Base-by-base conservation (phyloP, 2,888 invertebrate species). In the Pyrrhia umbra region DNA sequence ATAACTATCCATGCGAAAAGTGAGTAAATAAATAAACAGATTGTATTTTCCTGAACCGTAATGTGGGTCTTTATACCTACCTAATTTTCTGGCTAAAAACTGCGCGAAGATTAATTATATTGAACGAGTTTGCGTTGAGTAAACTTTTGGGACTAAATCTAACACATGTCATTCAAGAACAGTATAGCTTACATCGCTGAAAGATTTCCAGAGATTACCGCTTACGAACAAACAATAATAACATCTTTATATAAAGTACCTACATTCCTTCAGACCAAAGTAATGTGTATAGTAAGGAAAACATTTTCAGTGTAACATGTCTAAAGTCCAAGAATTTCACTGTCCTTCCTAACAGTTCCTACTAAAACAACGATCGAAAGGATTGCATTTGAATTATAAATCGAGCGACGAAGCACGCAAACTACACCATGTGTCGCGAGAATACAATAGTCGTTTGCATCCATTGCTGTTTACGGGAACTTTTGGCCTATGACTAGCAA, bases 371-470 rank as follows among this genome's bases (percentile, higher is more conserved):
- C 64, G 63, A 77, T 73, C 64, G 65, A 81, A 78, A 56, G 40
- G 63, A 55, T 52, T 64, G 59, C 61, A 75, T 75, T 59, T 68
- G 59, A 50, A 68, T 83, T 76, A 83, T 78, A 68, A 66, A 78
- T 77, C 60, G 37, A 21, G 52, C 40, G 15, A 55, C 63, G 62
- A 40, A 46, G 23, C 71, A 70, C 63, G 71, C 62, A 25, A 70
- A 25, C 62, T 42, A 39, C 39, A 25, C 37, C 16, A 20, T 15
- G 39, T 49, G 43, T 25, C 8, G 49, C 10, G 21, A 42, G 34
- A 34, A 18, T 37, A 51, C 18, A 45, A 75, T 15, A 49, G 30
- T 15, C 21, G 21, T 34, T 21, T 45, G 51, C 60, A 39, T 15
- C 5, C 52, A 69, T 45, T 46, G 49, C 50, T 46, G 40, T 51